Conservation (phyloP, 2,797 vertebrate genomes). For the Peromyscus melanophrys region DNA sequence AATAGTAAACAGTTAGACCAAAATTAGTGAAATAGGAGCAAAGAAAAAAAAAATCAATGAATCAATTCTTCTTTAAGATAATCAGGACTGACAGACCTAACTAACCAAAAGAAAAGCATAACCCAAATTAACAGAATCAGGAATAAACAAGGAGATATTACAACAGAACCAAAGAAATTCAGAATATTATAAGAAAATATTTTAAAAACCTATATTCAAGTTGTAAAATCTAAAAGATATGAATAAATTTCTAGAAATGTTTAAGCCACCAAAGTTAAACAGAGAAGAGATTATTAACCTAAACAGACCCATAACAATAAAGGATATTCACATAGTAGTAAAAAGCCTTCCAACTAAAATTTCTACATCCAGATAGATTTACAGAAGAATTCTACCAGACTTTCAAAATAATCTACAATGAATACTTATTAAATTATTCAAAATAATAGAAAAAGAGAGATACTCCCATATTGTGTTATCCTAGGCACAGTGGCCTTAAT, state of each 20-base stretch:
- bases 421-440: neutral
- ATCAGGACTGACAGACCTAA: neutral
- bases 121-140: neutral
- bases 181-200: neutral
- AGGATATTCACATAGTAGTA: neutral
- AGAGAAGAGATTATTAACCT: neutral
- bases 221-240: neutral
- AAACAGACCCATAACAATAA: neutral
- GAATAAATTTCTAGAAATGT: too few relatives aligned
- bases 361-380: neutral
- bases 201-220: neutral
- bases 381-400: neutral
- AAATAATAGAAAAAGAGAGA: neutral
- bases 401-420: neutral
- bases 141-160: neutral
- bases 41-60: neutral
- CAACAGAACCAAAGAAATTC: neutral
- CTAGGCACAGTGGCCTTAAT: too few relatives aligned
- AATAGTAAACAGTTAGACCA: neutral
- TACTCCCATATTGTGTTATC: too few relatives aligned
- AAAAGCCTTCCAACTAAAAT: neutral
- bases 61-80: neutral
- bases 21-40: neutral
- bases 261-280: neutral
- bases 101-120: neutral